A percentile compares a stretch with the other conserved stretches of the same genome.
These are phyloP conservation scores for Styela plicata DNA, from an alignment of 23 tunicate genomes.

Conservation along the genomic window DNA sequence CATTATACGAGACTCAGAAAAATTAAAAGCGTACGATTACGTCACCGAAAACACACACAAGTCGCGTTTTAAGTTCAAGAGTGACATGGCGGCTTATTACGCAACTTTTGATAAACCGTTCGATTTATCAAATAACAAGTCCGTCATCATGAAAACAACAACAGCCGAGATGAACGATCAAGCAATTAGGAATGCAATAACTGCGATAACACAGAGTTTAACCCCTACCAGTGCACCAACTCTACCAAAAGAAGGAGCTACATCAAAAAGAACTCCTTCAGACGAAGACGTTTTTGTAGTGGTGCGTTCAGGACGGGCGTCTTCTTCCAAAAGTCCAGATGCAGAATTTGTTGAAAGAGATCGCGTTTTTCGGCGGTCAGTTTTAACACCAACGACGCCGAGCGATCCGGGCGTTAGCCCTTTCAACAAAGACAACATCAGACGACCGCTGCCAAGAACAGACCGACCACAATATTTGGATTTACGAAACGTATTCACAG, in stretches of 20 bases:
- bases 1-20: neutral
- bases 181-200: slow-evolving; percentile 23
- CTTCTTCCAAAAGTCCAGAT: neutral
- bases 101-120: slow-evolving; percentile 24
- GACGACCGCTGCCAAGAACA: neutral
- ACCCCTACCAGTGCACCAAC: neutral
- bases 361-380: neutral
- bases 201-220: slow-evolving; percentile 24
- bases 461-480: slow-evolving; percentile 25
- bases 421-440: neutral
- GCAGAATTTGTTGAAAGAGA: neutral
- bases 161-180: neutral
- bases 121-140: slow-evolving; percentile 7
- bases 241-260: neutral
- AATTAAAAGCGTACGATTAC: slow-evolving; percentile 30
- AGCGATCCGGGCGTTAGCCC: neutral
- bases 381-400: slow-evolving; percentile 13
- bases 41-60: neutral
- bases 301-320: neutral
- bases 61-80: slow-evolving; percentile 25
- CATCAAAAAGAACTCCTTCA: slow-evolving; percentile 1
- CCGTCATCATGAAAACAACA: slow-evolving; percentile 6
- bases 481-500: neutral
- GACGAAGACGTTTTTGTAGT: slow-evolving; percentile 25
- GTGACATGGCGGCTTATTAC: slow-evolving; percentile 26